phyloP scores from a whole-genome alignment of 2,113 vertebrate genomes.

The Butorides virescens region DNA sequence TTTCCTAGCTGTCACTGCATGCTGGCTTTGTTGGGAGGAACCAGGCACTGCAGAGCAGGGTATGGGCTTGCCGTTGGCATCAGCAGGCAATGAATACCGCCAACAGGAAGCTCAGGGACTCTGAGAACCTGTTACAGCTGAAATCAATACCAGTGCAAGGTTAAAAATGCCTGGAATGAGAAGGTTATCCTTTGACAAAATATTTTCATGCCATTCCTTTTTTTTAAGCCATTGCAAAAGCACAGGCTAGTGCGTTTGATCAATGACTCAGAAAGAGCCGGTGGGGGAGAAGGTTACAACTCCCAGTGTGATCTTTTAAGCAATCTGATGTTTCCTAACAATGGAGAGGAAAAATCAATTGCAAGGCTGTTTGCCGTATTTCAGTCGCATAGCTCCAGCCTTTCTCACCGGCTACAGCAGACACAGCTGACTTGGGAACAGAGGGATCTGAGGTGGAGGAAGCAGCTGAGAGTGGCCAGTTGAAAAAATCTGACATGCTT shows the following conservation, averaged over 20 bases:
- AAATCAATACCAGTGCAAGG: slow-evolving; percentile 46
- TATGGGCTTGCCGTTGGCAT: neutral
- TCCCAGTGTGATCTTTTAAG: neutral
- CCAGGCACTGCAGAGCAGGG: neutral
- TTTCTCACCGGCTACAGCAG: neutral
- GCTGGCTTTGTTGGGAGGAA: neutral
- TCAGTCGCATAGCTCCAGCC: neutral
- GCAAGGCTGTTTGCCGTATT: neutral
- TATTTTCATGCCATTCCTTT: neutral
- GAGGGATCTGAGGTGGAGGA: neutral
- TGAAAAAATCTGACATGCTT: neutral
- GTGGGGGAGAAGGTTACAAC: neutral
- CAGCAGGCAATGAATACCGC: neutral
- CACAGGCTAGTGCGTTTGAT: neutral
- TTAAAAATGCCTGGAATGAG: slow-evolving; percentile 18
- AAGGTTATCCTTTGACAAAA: neutral
- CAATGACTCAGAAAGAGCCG: neutral
- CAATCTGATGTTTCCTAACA: neutral
- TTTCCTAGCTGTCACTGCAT: neutral
- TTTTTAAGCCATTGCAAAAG: slow-evolving; percentile 3
- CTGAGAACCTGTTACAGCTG: slow-evolving; percentile 26
- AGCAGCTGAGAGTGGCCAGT: neutral
- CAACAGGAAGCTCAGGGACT: slow-evolving; percentile 33
- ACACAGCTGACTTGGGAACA: neutral
- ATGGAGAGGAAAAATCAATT: neutral